These are phyloP conservation scores for Naso thynnoides DNA, from an alignment of 2,797 vertebrate species.

Conservation along the genomic window DNA sequence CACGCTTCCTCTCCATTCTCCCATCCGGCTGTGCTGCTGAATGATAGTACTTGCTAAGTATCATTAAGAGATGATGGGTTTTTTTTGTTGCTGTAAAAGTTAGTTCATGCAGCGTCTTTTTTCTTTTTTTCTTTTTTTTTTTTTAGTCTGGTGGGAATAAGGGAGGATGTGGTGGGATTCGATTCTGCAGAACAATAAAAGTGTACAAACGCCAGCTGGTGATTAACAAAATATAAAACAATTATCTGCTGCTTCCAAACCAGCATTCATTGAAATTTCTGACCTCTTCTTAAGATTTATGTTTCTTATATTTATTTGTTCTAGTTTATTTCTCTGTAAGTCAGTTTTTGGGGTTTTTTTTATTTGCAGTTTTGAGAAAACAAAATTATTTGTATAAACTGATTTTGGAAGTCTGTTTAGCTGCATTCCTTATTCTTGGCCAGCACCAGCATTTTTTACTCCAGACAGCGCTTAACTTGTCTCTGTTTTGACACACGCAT, in stretches of 20 bases:
- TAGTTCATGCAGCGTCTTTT: not conserved
- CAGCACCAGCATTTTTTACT: slow-evolving; percentile 13
- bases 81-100: slow-evolving; percentile 22
- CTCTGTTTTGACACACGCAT: slow-evolving; percentile 28
- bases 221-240: slow-evolving; percentile 51
- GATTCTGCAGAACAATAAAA: slow-evolving; percentile 26
- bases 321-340: not conserved
- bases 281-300: slow-evolving; percentile 18
- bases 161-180: slow-evolving; percentile 21
- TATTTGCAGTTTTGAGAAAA: slow-evolving; percentile 1
- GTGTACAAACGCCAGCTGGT: slow-evolving; percentile 38
- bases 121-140: slow-evolving; percentile 27
- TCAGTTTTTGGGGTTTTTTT: not conserved
- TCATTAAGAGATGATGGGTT: slow-evolving; percentile 60
- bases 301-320: slow-evolving; percentile 3
- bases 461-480: slow-evolving; percentile 15
- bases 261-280: slow-evolving; percentile 18
- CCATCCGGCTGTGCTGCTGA: slow-evolving; percentile 36
- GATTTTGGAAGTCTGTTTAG: not conserved
- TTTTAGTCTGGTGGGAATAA: slow-evolving; percentile 34
- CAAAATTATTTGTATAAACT: not conserved
- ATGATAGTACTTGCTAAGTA: slow-evolving; percentile 41
- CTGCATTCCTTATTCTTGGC: slow-evolving; percentile 11
- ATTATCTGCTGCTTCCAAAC: slow-evolving; percentile 8
- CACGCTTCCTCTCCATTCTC: slow-evolving; percentile 20